Evolutionary conservation across 2,888 invertebrate species (phyloP), one percentile per base, ranked within the genome.

Genomic region (Teleiodes luculella): DNA sequence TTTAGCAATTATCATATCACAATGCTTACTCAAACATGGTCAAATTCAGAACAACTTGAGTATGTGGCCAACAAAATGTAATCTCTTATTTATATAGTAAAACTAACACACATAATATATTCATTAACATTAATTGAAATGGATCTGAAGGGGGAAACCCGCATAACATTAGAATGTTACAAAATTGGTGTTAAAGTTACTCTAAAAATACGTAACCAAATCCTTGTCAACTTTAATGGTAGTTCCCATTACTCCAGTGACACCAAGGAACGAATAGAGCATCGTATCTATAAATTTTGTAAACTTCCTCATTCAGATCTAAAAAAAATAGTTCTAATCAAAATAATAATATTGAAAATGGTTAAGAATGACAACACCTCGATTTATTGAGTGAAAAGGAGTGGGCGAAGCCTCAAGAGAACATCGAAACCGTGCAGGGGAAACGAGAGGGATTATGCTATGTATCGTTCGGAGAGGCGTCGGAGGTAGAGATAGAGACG

Each of bases 261-360:
- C 18, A n/a, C 20, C 10, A 13, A 13, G 14, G 5, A 37, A 16
- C 14, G 37, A 16, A 13, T 37, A 52, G 41, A 55, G 56, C 55
- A 53, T 54, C 53, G 52, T 53, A 28, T 52, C 45, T 53, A 54
- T 28, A 74, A n/a, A 73, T 74, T 79, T 80, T 79, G 76, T 70
- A 79, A 83, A 74, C 71, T 74, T 77, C 77, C 77, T 75, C 79
- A 76, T 76, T 86, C 87, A 87, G 87, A 87, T 87, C 87, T 86
- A 72, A 61, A 77, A 72, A 63, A 67, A 69, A 69, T 71, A 72
- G 71, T 24, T 70, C 69, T 72, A 77, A 72, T 69, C 63, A 72
- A 70, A 74, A 67, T 60, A 69, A 64, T 66, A 67, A 72, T 63
- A 61, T 59, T 59, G 60, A 62, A 66, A 58, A 63, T 20, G 37